These are phyloP conservation scores for Agrypnia vestita DNA, from an alignment of 1,140 invertebrate genomes.

Conservation along the genomic window DNA sequence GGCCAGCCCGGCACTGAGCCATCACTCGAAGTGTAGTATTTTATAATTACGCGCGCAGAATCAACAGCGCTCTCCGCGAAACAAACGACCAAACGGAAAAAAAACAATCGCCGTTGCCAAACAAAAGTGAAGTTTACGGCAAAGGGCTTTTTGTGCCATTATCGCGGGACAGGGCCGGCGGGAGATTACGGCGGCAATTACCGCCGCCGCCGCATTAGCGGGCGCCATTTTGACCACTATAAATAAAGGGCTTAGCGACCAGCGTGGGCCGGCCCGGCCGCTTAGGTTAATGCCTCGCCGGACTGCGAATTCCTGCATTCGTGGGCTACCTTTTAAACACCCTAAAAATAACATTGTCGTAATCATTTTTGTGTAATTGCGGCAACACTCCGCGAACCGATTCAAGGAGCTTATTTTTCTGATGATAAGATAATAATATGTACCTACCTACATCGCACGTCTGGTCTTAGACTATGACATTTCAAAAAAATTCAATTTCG, in stretches of 20 bases:
- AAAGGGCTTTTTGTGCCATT: slow-evolving; percentile 16
- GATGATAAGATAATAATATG: too few species aligned
- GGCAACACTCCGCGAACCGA: too few species aligned
- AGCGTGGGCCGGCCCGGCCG: not conserved
- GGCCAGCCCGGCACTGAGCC: not conserved
- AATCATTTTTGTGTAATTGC: too few species aligned
- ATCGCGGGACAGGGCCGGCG: slow-evolving; percentile 6
- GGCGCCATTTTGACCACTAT: slow-evolving; percentile 34
- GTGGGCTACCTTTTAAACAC: too few species aligned
- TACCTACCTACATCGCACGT: too few species aligned
- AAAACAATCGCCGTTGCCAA: slow-evolving; percentile 12
- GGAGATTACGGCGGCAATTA: slow-evolving; percentile 35
- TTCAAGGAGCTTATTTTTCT: too few species aligned
- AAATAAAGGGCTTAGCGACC: slow-evolving; percentile 33
- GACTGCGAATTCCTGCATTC: not conserved
- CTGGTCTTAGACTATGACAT: too few species aligned
- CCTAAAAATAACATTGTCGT: too few species aligned
- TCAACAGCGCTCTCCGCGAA: not conserved
- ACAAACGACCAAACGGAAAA: not conserved
- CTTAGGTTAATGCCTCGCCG: not conserved
- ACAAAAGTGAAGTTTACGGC: slow-evolving; percentile 10
- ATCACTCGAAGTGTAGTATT: not conserved
- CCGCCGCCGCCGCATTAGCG: slow-evolving; percentile 19
- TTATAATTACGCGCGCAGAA: slow-evolving; percentile 15
- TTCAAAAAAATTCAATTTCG: too few species aligned